These are phyloP conservation scores for Pasiphila rectangulata DNA, from an alignment of 2,888 invertebrate genomes.

Conservation along the genomic window DNA sequence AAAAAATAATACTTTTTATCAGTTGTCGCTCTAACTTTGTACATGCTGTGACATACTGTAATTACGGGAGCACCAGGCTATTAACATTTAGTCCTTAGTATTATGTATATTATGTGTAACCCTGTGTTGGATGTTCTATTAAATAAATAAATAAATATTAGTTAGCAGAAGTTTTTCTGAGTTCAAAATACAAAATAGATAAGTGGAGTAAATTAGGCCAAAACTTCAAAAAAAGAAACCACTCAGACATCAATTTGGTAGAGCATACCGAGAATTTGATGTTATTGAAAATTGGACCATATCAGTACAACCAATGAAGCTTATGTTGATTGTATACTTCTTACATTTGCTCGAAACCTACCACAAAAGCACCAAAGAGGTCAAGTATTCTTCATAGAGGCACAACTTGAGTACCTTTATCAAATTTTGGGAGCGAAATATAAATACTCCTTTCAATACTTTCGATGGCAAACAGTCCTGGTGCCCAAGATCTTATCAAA, in stretches of 20 bases:
- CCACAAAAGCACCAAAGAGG: constrained; percentile 12
- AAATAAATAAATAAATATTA: background rate
- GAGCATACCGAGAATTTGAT: constrained; percentile 6
- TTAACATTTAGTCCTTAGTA: too few relatives aligned
- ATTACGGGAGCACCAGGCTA: too few relatives aligned
- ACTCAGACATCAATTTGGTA: constrained; percentile 7
- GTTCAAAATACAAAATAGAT: constrained; percentile 11
- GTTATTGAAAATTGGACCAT: constrained; percentile 19
- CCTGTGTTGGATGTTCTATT: too few relatives aligned
- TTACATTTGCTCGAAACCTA: background rate
- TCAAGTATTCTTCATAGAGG: constrained; percentile 9
- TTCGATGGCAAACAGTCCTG: background rate
- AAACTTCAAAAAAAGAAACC: constrained; percentile 12
- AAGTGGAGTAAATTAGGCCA: constrained; percentile 15
- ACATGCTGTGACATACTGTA: too few relatives aligned
- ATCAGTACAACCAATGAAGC: constrained; percentile 1
- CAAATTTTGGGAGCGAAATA: constrained; percentile 1
- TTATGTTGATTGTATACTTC: background rate
- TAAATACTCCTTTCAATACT: constrained; percentile 4
- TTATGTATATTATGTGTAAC: too few relatives aligned
- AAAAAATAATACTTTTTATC: too few relatives aligned
- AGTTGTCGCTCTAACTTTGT: too few relatives aligned
- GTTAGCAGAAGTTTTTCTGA: constrained; percentile 3
- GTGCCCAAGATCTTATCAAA: too few relatives aligned
- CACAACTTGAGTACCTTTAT: constrained; percentile 9